phyloP scores from a whole-genome alignment of 2,797 vertebrate species.

The Falco rusticolus region DNA sequence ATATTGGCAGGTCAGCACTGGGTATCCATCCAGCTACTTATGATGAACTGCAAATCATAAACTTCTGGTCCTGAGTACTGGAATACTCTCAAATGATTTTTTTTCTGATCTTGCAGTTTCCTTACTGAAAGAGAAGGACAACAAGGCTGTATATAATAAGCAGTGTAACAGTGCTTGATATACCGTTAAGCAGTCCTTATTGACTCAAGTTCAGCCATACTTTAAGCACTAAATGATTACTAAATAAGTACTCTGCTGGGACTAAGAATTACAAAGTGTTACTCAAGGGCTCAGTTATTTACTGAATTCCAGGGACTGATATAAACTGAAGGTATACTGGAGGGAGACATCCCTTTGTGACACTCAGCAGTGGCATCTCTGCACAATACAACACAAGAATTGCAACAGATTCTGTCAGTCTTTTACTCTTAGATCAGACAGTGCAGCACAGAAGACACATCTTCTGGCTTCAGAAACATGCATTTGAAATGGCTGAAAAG shows the following conservation, averaged over 20 bases:
- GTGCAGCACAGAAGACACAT: neutral
- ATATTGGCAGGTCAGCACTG: neutral
- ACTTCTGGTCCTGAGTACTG: neutral
- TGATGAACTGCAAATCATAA: neutral
- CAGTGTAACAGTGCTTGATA: neutral
- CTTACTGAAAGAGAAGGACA: neutral
- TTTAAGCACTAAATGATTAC: neutral
- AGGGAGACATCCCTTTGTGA: neutral
- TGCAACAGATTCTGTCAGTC: neutral
- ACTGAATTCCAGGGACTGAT: neutral
- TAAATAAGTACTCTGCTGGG: neutral
- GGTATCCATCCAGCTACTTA: neutral
- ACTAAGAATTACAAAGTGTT: neutral
- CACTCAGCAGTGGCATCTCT: neutral
- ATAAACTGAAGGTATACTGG: neutral
- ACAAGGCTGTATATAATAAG: neutral
- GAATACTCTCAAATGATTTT: neutral
- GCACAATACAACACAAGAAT: neutral
- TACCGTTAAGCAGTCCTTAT: neutral
- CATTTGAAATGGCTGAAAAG: neutral
- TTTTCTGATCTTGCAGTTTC: neutral
- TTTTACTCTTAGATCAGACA: neutral
- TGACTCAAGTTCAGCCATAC: neutral
- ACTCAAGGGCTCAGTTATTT: neutral
- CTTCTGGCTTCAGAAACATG: neutral